Conservation (phyloP, 2,113 vertebrate genomes). For the Phyllopteryx taeniolatus region DNA sequence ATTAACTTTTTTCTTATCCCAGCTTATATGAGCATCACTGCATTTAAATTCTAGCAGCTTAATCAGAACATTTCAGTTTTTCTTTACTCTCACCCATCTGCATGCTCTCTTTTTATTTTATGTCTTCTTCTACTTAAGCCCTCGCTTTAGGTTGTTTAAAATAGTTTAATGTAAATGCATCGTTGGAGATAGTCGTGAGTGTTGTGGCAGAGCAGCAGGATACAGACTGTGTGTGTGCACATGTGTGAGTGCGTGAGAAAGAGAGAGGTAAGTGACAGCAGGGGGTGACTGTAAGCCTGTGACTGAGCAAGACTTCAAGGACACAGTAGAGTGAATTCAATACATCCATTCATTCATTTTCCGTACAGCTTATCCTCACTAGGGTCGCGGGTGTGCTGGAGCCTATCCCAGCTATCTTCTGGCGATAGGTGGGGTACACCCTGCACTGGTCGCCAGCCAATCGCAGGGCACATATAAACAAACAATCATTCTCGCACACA, state of each 20-base stretch:
- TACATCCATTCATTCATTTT: no score
- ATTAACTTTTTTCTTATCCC: conserved; percentile 17
- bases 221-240: conserved; percentile 30
- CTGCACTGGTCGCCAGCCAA: no score
- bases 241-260: conserved; percentile 33
- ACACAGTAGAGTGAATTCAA: background rate
- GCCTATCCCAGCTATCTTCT: no score
- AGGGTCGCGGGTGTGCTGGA: no score
- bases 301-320: conserved; percentile 17
- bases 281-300: conserved; percentile 23
- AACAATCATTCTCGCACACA: no score
- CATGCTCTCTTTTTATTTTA: conserved; percentile 48
- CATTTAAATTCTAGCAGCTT: conserved; percentile 10
- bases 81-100: conserved; percentile 38
- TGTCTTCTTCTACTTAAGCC: conserved; percentile 27
- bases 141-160: conserved; percentile 25
- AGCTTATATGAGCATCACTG: background rate
- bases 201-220: conserved; percentile 35
- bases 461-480: no score
- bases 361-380: no score
- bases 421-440: no score
- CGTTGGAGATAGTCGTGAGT: background rate
- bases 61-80: conserved; percentile 4
- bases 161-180: conserved; percentile 16
- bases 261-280: conserved; percentile 50